These are phyloP conservation scores for Paracanthobrama guichenoti DNA, from an alignment of 2,113 vertebrate genomes.

Conservation along the genomic window DNA sequence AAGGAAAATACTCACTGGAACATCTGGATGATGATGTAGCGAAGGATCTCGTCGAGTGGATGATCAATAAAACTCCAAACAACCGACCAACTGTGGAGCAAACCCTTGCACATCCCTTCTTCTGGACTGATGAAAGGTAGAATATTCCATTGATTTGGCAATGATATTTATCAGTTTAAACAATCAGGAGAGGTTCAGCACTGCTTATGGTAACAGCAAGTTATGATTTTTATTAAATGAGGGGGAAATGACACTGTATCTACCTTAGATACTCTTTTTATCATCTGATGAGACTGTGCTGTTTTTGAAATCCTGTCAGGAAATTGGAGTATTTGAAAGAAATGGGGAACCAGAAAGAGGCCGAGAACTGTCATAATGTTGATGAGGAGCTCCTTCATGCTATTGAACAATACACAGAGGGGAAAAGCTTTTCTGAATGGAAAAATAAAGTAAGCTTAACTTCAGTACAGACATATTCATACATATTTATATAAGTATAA, in stretches of 20 bases:
- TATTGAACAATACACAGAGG: constrained; percentile 40
- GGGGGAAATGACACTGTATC: no score
- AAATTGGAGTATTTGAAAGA: constrained; percentile 60
- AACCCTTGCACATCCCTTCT: constrained; percentile 68
- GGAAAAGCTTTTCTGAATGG: constrained; percentile 63
- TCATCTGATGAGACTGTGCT: no score
- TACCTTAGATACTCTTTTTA: no score
- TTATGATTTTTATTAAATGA: no score
- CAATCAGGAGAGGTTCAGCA: no score
- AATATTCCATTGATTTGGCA: background rate
- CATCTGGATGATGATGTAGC: constrained; percentile 63
- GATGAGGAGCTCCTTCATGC: constrained; percentile 33
- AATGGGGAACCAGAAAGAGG: constrained; percentile 53
- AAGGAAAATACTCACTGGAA: constrained; percentile 63
- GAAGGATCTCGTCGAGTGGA: constrained; percentile 65
- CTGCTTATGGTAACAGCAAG: no score
- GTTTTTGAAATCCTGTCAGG: constrained; percentile 46
- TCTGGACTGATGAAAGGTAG: constrained; percentile 59
- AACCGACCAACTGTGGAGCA: constrained; percentile 62
- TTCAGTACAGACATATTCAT: no score
- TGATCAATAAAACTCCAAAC: constrained; percentile 62
- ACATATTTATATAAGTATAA: no score
- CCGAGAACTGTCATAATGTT: constrained; percentile 16
- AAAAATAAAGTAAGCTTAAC: constrained; percentile 60
- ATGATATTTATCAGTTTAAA: background rate